Evolutionary conservation across 2,797 vertebrate species (phyloP), one percentile per base, ranked within the genome.

Genomic region (Ctenopoma kingsleyae): DNA sequence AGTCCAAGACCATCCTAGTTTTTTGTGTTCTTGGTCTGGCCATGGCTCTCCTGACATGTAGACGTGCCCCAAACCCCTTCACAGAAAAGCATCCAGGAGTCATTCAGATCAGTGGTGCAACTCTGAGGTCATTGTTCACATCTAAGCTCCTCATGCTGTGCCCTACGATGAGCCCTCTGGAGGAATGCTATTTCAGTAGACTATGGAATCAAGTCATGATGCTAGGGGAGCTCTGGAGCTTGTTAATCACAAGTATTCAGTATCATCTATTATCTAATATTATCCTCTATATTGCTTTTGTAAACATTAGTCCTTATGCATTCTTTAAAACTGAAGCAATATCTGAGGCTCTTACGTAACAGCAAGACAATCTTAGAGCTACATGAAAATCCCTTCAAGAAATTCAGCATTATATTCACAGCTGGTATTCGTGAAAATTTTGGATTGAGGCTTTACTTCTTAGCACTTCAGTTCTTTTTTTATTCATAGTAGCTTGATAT

Each of bases 381-480:
- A 19, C 44, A 23, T 9, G 67, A 54, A 74, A 68, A 44, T 53
- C 71, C 43, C 48, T 60, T 54, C 13, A 44, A 65, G 47, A 27
- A 68, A 58, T 38, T 56, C 48, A 65, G 2, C 56, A 52, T 63
- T 25, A 56, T 56, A 74, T 58, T 75, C 76, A 72, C 66, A 67
- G 67, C 64, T 69, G 35, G 35, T 63, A 66, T 76, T 71, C 46
- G 71, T 70, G n/a, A 60, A 76, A 66, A 35, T 43, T 32, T 63
- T 43, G 3, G 41, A 74, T 60, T 53, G 62, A 53, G 44, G 67
- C 72, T 79, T 76, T 72, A 22, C 71, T 64, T 74, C 65, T 80
- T 22, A 52, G 53, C 32, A 40, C 47, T 47, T 62, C 38, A 62
- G 16, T 62, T 74, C 43, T 25, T 57, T 74, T 61, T 75, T 63